Percentiles rank a stretch among this genome's conserved stretches.
These are phyloP conservation scores for Megalops atlanticus DNA, from an alignment of 2,113 vertebrate species.

Conservation along the genomic window DNA sequence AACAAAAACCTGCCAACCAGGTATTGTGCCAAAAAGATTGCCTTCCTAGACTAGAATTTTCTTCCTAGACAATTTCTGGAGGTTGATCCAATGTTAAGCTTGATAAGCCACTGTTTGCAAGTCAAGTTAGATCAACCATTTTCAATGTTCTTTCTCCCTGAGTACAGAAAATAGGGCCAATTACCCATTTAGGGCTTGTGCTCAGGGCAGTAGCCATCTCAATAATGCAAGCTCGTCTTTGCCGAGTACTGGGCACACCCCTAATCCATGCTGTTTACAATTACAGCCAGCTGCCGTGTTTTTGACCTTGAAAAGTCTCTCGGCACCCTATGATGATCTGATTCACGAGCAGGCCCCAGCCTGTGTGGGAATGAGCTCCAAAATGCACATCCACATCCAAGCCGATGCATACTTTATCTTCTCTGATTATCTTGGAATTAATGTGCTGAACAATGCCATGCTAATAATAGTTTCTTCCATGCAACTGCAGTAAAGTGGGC, in stretches of 20 bases:
- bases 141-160: not conserved
- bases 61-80: no score
- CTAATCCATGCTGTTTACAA: slow-evolving; percentile 11
- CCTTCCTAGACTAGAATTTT: no score
- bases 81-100: no score
- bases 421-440: not conserved
- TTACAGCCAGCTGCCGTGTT: not conserved
- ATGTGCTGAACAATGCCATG: not conserved
- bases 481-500: not conserved
- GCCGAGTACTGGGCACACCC: not conserved
- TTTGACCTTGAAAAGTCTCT: slow-evolving; percentile 3
- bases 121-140: not conserved
- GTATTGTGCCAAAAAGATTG: no score
- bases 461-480: not conserved
- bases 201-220: not conserved
- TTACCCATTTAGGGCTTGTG: not conserved
- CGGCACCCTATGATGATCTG: not conserved
- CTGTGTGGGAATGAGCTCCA: not conserved
- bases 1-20: no score
- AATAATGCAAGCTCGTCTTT: not conserved
- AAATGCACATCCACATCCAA: not conserved
- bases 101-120: no score
- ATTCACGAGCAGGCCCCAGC: not conserved
- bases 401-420: not conserved
- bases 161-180: not conserved